Conservation (phyloP, 2,888 invertebrate species). For the Drosophila mimetica region DNA sequence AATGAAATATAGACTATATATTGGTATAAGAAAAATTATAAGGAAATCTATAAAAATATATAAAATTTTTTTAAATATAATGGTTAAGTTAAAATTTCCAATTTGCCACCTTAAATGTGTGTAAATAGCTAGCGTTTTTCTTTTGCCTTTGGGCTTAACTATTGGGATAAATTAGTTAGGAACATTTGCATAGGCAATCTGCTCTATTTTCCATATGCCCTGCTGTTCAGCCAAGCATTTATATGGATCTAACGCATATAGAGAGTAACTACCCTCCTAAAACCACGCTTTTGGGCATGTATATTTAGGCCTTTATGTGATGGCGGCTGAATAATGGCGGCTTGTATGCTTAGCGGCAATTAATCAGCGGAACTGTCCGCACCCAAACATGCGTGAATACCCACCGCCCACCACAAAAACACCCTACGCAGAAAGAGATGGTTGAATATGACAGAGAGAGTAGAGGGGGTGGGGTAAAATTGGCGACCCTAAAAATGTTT, state of each 20-base stretch:
- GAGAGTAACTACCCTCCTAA: constrained; percentile 19
- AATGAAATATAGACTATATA: too few species aligned
- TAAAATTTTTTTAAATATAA: too few species aligned
- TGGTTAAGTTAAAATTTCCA: too few species aligned
- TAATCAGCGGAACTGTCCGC: constrained; percentile 80
- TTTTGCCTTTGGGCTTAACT: too few species aligned
- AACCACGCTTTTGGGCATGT: constrained; percentile 12
- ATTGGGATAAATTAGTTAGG: not conserved
- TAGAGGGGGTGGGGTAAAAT: constrained; percentile 32
- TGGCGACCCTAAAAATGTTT: constrained; percentile 71
- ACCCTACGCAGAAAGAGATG: constrained; percentile 6
- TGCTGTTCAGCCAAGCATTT: not conserved
- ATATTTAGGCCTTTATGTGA: constrained; percentile 40
- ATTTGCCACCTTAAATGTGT: too few species aligned
- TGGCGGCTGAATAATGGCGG: constrained; percentile 63
- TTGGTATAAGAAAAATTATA: too few species aligned
- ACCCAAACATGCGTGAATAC: constrained; percentile 76
- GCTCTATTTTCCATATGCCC: not conserved
- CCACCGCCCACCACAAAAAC: constrained; percentile 22
- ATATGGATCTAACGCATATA: not conserved
- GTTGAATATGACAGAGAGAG: constrained; percentile 6
- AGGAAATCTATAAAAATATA: too few species aligned
- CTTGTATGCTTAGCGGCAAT: constrained; percentile 74
- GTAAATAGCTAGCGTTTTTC: too few species aligned
- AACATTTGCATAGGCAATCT: not conserved